Percentiles rank a stretch among this genome's conserved stretches.
These are phyloP conservation scores for Samia ricini DNA, from an alignment of 1,140 invertebrate species.

Conservation along the genomic window DNA sequence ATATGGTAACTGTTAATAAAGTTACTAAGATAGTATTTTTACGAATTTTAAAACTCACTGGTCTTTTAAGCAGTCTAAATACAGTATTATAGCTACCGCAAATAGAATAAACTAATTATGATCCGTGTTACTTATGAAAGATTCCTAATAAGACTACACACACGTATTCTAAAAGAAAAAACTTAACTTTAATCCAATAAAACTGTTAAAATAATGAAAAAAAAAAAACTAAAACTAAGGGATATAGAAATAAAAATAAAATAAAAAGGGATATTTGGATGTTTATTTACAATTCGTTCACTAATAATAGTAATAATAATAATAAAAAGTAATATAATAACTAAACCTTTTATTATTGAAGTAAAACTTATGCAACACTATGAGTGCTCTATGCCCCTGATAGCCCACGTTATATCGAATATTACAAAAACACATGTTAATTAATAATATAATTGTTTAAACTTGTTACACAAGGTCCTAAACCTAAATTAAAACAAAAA, in stretches of 20 bases:
- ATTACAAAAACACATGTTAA: conserved; percentile 56
- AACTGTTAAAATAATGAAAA: background rate
- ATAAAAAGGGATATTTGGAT: conserved; percentile 74
- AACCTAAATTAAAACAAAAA: conserved; percentile 58
- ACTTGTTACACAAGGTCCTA: conserved; percentile 52
- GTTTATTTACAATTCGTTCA: conserved; percentile 74
- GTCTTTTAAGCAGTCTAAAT: background rate
- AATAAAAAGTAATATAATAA: background rate
- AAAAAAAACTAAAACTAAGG: background rate
- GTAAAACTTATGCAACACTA: conserved; percentile 67
- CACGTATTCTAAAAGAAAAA: background rate
- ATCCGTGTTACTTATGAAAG: conserved; percentile 8
- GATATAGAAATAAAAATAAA: conserved; percentile 65
- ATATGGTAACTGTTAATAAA: no score
- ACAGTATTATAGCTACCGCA: background rate
- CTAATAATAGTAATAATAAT: conserved; percentile 69
- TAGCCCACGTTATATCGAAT: conserved; percentile 57
- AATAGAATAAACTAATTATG: conserved; percentile 28
- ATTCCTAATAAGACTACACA: background rate
- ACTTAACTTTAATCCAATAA: background rate
- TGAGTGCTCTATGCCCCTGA: conserved; percentile 63
- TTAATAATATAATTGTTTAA: no score
- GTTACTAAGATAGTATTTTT: no score
- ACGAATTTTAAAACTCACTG: background rate
- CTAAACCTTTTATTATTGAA: conserved; percentile 59